Evolutionary conservation across 2,113 vertebrate genomes (phyloP), one percentile per base, ranked within the genome.

Genomic region (Hyperopisus bebe): DNA sequence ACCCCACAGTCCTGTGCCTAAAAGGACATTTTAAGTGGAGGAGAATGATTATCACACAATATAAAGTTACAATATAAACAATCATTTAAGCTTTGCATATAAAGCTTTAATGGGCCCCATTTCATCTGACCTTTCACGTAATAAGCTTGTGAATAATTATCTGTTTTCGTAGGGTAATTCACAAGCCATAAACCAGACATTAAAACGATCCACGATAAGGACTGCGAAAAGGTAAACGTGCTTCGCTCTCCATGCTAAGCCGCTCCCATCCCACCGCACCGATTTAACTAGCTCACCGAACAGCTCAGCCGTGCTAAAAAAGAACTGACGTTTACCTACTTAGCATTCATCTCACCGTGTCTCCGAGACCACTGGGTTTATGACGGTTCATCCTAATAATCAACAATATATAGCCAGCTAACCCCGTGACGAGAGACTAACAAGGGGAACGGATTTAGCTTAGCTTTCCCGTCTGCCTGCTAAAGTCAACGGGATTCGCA

Each of bases 361-460:
- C 91, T 92, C 15, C 80, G 91, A 94, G 95, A 94, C 95, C 93
- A 94, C 94, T 89, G 91, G 92, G 93, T 94, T 96, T 93, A 95
- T 94, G 92, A 94, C 91, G 88, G 90, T 93, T 96, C 94, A 95
- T 96, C 93, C 95, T 93, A 94, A 95, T 95, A 95, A 95, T 95
- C 94, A 95, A 95, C 93, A 92, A 35, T 77, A 44, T 92, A 90
- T 92, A 94, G 92, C 92, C 90, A 21, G 89, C 90, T 91, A 93
- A 87, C 93, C 89, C 86, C 53, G 87, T 87, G 88, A 92, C 91
- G 85, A 89, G 70, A 70, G 89, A 90, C 91, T 90, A 93, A 93
- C 91, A 89, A 91, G 92, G 93, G 92, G 88, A 88, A 86, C 62
- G 91, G 93, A 94, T 94, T 93, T 91, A 89, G 87, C 90, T 91